Percentiles rank a stretch among this genome's conserved stretches.
phyloP scores from a whole-genome alignment of 2,797 vertebrate species.

The Zalophus californianus region DNA sequence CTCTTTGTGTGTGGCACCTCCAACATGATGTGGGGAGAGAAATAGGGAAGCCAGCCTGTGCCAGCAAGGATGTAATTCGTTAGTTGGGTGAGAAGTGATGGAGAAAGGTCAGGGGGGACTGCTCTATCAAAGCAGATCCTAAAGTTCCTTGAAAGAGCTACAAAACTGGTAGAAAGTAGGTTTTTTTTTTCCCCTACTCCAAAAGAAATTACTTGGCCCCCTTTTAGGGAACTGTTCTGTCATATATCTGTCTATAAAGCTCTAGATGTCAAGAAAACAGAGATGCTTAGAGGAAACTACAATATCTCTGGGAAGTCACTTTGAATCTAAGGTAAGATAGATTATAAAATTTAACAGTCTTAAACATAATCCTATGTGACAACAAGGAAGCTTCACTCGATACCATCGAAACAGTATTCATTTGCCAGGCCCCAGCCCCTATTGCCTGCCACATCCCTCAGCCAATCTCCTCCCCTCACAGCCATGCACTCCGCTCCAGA shows the following conservation, averaged over 20 bases:
- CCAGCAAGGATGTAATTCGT: neutral
- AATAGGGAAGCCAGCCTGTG: neutral
- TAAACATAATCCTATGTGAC: neutral
- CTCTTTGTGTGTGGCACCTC: neutral
- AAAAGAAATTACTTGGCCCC: neutral
- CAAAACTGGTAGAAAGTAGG: neutral
- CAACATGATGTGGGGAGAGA: neutral
- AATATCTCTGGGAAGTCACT: neutral
- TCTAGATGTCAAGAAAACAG: neutral
- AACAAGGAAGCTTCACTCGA: neutral
- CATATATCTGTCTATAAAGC: conserved; percentile 10
- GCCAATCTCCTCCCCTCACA: neutral
- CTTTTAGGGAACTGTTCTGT: neutral
- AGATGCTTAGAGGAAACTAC: neutral
- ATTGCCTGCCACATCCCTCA: neutral
- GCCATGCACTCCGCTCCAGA: neutral
- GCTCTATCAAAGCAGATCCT: neutral
- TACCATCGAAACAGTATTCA: neutral
- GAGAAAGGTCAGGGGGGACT: neutral
- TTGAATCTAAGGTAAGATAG: conserved; percentile 35
- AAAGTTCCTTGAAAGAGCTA: neutral
- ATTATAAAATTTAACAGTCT: neutral
- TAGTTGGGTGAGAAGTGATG: neutral
- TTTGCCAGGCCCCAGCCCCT: neutral
- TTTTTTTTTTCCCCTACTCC: neutral